A percentile compares a stretch with the other conserved stretches of the same genome.
phyloP scores from a whole-genome alignment of 2,888 invertebrate species.

The Callyntrura guangdongensis region DNA sequence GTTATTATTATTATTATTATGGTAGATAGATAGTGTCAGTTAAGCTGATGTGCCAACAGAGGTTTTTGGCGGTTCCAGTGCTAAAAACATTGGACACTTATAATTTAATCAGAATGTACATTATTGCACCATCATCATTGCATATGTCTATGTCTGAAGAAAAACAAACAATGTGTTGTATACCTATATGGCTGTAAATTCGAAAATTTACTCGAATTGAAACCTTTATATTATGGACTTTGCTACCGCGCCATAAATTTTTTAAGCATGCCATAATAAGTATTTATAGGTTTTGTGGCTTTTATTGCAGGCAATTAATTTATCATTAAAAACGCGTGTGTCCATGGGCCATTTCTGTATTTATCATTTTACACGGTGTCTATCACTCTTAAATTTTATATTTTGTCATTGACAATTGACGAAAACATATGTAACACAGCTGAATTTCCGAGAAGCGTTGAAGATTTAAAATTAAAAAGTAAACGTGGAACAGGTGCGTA shows the following conservation, averaged over 20 bases:
- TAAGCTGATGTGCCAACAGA: no score
- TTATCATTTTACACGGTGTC: background rate
- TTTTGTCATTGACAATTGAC: background rate
- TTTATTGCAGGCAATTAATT: slow-evolving; percentile 47
- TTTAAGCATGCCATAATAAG: background rate
- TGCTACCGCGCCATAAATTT: no score
- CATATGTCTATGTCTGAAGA: no score
- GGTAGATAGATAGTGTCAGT: no score
- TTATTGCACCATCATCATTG: no score
- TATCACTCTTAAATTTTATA: background rate
- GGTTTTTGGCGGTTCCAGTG: background rate
- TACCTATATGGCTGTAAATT: no score
- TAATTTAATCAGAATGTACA: no score
- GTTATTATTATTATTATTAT: background rate
- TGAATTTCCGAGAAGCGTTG: background rate
- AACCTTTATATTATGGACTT: background rate
- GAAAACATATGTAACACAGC: background rate
- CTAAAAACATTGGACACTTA: slow-evolving; percentile 2
- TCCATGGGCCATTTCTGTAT: background rate
- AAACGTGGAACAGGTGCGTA: background rate
- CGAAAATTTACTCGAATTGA: no score
- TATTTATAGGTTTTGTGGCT: background rate
- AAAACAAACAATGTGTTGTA: no score
- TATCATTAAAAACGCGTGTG: background rate
- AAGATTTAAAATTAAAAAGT: background rate